A percentile compares a stretch with the other conserved stretches of the same genome.
Conservation (phyloP, 2,113 vertebrate genomes). For the Microtus montanus region DNA sequence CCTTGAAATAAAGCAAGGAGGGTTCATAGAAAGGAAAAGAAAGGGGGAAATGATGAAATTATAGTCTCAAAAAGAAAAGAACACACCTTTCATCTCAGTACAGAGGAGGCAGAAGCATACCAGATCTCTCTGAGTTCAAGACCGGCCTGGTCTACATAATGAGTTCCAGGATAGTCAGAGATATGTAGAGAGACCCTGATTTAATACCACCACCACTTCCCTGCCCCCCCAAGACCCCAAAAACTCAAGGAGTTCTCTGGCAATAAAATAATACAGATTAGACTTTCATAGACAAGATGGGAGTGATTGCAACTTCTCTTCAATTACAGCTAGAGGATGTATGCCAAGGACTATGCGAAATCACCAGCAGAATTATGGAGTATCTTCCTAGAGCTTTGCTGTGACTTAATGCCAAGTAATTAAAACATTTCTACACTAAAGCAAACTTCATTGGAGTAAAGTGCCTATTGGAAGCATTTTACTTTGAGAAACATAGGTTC, state of each 20-base stretch:
- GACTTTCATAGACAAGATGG: constrained; percentile 9
- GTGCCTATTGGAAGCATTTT: constrained; percentile 40
- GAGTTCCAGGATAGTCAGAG: neutral
- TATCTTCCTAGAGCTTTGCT: neutral
- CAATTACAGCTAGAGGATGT: constrained; percentile 41
- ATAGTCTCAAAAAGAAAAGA: neutral
- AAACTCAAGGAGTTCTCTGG: constrained; percentile 23
- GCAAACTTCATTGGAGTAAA: constrained; percentile 42
- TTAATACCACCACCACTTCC: neutral
- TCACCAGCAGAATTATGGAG: neutral
- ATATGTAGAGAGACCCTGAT: neutral
- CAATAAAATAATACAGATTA: constrained; percentile 22
- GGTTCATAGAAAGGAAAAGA: neutral
- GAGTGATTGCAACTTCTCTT: neutral
- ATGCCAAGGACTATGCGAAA: neutral
- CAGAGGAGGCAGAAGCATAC: neutral
- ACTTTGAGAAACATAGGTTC: constrained; percentile 11
- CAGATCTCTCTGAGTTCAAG: neutral
- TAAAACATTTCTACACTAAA: constrained; percentile 12
- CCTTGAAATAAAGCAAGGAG: neutral
- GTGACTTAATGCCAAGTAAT: constrained; percentile 30
- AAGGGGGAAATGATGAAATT: neutral
- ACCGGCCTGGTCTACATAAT: neutral
- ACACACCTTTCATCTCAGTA: neutral
- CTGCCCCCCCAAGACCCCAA: neutral